Evolutionary conservation across 2,888 invertebrate species (phyloP).

Genomic region (Doris montereyensis): DNA sequence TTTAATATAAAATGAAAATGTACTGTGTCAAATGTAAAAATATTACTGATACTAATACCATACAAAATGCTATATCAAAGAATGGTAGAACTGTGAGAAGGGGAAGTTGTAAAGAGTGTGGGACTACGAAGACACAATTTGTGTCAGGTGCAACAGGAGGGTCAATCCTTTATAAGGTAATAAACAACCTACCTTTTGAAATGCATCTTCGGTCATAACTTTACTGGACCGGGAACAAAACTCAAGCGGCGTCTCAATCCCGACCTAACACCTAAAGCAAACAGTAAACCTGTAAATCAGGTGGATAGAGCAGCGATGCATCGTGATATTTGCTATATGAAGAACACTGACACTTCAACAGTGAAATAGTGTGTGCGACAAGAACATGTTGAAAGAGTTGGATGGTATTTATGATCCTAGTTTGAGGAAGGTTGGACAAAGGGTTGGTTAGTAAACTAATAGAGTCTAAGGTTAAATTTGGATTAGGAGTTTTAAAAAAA

Average conservation of each 20-base stretch:
- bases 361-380: slow-evolving; percentile 16
- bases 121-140: slow-evolving; percentile 31
- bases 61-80: slow-evolving; percentile 18
- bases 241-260: background rate
- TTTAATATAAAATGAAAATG: slow-evolving; percentile 6
- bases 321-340: slow-evolving; percentile 17
- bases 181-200: slow-evolving; percentile 34
- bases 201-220: slow-evolving; percentile 28
- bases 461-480: too few species aligned
- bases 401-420: too few species aligned
- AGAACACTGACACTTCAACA: slow-evolving; percentile 1
- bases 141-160: background rate
- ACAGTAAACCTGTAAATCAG: slow-evolving; percentile 17
- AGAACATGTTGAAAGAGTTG: slow-evolving; percentile 1
- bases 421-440: too few species aligned
- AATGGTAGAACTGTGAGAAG: slow-evolving; percentile 24
- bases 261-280: slow-evolving; percentile 9
- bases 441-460: too few species aligned
- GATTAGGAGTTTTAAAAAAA: too few species aligned
- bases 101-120: slow-evolving; percentile 31
- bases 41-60: background rate
- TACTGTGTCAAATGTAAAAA: slow-evolving; percentile 36
- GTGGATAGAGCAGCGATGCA: slow-evolving; percentile 24
- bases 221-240: background rate
- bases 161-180: slow-evolving; percentile 17